Conservation (phyloP, 2,113 vertebrate genomes). For the Chamaea fasciata region DNA sequence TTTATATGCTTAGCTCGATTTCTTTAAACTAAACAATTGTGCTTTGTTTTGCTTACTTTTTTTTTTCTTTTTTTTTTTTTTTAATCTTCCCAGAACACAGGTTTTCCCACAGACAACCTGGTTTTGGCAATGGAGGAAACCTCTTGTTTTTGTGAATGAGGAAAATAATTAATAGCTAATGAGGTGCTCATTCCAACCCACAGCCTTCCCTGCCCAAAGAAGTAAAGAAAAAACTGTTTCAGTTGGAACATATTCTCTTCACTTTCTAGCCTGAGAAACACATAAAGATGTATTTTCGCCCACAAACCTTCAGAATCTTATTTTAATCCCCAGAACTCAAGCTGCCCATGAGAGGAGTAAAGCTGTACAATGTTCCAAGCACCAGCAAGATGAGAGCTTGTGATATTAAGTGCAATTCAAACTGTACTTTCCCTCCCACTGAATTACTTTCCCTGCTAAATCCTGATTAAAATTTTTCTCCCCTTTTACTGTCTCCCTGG, state of each 20-base stretch:
- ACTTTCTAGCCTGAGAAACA: not conserved
- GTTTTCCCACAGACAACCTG: not conserved
- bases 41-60: not conserved
- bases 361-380: constrained; percentile 15
- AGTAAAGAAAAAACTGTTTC: not conserved
- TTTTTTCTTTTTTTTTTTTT: not conserved
- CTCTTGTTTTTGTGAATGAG: not conserved
- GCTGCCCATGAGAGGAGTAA: not conserved
- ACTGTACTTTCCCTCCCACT: constrained; percentile 38
- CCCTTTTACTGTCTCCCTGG: not conserved
- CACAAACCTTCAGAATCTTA: constrained; percentile 37
- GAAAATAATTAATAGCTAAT: constrained; percentile 46
- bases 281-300: constrained; percentile 5
- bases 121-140: not conserved
- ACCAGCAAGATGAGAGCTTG: constrained; percentile 6
- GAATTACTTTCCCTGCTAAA: constrained; percentile 22
- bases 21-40: constrained; percentile 47
- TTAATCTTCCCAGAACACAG: not conserved
- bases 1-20: constrained; percentile 54
- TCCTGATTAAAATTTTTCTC: not conserved
- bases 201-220: not conserved
- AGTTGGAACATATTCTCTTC: not conserved
- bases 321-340: constrained; percentile 38
- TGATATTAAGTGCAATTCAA: constrained; percentile 51
- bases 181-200: not conserved